phyloP scores from a whole-genome alignment of 1,140 invertebrate genomes.

The Anastatus disparis region DNA sequence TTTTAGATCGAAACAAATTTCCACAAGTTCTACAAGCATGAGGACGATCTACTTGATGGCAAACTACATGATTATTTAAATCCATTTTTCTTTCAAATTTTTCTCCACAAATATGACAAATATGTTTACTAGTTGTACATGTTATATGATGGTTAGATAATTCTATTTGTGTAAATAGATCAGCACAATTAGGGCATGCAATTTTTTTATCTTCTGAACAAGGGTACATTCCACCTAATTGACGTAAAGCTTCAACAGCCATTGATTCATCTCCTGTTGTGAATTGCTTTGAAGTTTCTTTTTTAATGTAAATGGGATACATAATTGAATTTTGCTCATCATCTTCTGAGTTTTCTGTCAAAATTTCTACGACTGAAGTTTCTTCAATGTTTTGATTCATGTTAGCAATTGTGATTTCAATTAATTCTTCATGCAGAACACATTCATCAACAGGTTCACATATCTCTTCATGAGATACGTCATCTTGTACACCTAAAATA shows the following conservation, averaged over 20 bases:
- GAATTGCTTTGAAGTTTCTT: constrained; percentile 54
- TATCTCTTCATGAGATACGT: constrained; percentile 60
- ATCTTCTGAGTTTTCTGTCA: constrained; percentile 50
- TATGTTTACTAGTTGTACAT: constrained; percentile 50
- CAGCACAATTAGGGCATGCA: constrained; percentile 48
- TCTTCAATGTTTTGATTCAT: constrained; percentile 45
- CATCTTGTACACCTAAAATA: constrained; percentile 47
- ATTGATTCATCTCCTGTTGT: constrained; percentile 64
- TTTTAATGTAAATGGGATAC: constrained; percentile 59
- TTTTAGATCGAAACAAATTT: constrained; percentile 60
- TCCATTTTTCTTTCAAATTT: constrained; percentile 61
- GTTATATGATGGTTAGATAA: constrained; percentile 49
- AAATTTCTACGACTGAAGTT: constrained; percentile 49
- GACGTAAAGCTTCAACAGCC: constrained; percentile 66
- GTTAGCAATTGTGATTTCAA: constrained; percentile 44
- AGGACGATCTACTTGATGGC: constrained; percentile 61
- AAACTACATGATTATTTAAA: constrained; percentile 64
- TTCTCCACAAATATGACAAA: constrained; percentile 58
- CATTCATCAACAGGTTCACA: constrained; percentile 54
- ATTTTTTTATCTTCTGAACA: constrained; percentile 57
- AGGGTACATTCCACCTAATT: constrained; percentile 65
- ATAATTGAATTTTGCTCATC: constrained; percentile 47
- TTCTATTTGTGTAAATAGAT: constrained; percentile 44
- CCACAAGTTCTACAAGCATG: constrained; percentile 62
- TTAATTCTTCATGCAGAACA: constrained; percentile 48